phyloP scores from a whole-genome alignment of 2,797 vertebrate genomes.

The Sciurus carolinensis region DNA sequence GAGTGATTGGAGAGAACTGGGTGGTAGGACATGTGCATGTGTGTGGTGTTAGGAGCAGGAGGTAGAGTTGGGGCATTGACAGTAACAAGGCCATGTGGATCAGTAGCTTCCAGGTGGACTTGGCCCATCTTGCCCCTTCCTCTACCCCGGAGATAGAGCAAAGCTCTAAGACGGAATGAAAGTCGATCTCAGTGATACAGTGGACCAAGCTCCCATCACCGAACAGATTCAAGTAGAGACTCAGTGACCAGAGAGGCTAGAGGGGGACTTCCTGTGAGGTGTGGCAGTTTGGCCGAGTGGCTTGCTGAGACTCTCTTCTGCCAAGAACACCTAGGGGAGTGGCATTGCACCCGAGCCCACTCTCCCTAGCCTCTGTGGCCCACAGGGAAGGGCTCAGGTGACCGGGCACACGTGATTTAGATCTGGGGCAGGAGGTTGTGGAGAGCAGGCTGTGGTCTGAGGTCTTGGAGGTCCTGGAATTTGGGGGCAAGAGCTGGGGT shows the following conservation, averaged over 20 bases:
- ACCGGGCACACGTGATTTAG: background rate
- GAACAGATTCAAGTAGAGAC: background rate
- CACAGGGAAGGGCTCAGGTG: background rate
- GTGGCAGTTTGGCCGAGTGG: no score
- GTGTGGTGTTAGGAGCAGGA: no score
- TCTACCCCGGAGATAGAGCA: background rate
- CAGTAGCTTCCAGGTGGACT: background rate
- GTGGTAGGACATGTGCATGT: background rate
- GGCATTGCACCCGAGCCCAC: background rate
- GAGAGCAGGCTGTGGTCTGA: background rate
- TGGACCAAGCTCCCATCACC: background rate
- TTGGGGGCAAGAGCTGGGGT: background rate
- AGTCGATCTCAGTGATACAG: background rate
- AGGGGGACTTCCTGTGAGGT: background rate
- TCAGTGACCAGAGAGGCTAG: background rate
- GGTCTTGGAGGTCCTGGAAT: background rate
- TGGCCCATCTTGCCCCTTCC: background rate
- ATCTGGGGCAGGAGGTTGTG: background rate
- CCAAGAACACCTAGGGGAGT: background rate
- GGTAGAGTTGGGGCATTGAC: fast-evolving
- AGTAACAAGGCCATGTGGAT: fast-evolving
- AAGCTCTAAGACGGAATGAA: background rate
- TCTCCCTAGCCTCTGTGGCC: background rate
- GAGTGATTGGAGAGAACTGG: background rate
- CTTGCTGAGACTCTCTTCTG: background rate